Conservation (phyloP, 2,888 invertebrate species). For the Ophonus ardosiacus region DNA sequence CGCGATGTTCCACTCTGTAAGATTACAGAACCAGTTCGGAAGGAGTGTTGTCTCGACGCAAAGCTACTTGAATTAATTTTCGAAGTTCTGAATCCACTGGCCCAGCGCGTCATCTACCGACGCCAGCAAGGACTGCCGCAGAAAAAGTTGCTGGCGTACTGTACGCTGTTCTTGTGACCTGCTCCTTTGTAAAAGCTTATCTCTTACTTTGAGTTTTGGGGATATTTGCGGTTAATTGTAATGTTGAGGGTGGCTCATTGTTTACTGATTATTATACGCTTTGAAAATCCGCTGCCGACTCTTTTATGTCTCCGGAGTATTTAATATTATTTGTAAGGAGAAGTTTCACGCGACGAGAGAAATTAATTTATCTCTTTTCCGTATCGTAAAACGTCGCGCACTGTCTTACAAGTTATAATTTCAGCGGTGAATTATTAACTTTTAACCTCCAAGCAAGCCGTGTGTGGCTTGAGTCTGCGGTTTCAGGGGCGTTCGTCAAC, state of each 20-base stretch:
- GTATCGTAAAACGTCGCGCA: constrained; percentile 59
- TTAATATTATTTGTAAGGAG: constrained; percentile 47
- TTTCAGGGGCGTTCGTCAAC: constrained; percentile 30
- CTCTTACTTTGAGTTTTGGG: constrained; percentile 59
- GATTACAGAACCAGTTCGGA: constrained; percentile 59
- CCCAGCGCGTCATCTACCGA: not conserved
- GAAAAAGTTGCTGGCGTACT: not conserved
- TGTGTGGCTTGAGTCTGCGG: constrained; percentile 30
- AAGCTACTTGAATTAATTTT: constrained; percentile 61
- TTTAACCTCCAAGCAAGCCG: constrained; percentile 24
- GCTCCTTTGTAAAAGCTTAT: constrained; percentile 60
- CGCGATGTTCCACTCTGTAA: constrained; percentile 7
- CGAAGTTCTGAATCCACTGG: constrained; percentile 49
- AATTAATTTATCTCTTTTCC: constrained; percentile 60
- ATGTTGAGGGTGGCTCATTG: constrained; percentile 52
- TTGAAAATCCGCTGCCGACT: constrained; percentile 52
- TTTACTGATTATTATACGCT: constrained; percentile 61
- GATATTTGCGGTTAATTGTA: constrained; percentile 61
- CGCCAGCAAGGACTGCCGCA: not conserved
- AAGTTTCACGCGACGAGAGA: constrained; percentile 50
- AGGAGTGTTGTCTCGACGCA: constrained; percentile 39
- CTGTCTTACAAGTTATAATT: constrained; percentile 53
- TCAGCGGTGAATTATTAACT: constrained; percentile 59
- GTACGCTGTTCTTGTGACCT: constrained; percentile 53
- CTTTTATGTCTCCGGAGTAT: constrained; percentile 51